These are phyloP conservation scores for Pharmacophagus antenor DNA, from an alignment of 2,888 invertebrate genomes.

Conservation along the genomic window DNA sequence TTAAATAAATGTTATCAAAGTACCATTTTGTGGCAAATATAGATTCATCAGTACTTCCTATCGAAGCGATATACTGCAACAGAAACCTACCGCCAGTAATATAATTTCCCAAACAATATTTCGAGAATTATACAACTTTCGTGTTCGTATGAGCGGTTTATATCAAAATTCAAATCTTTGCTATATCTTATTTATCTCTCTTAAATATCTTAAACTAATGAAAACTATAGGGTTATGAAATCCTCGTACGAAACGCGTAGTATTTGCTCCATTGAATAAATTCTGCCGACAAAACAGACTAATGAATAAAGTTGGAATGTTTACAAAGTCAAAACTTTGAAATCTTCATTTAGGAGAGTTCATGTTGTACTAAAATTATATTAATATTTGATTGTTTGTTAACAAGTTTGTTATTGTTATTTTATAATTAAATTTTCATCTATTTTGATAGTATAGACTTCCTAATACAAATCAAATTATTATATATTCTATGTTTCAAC, in stretches of 20 bases:
- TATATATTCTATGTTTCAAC: neutral
- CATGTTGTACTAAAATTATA: constrained; percentile 7
- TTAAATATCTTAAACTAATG: neutral
- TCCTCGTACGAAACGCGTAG: neutral
- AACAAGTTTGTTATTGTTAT: constrained; percentile 5
- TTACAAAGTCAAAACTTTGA: constrained; percentile 6
- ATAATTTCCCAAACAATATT: no score
- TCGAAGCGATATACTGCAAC: no score
- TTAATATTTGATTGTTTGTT: constrained; percentile 13
- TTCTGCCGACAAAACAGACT: neutral
- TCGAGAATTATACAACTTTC: no score
- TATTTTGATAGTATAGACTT: neutral
- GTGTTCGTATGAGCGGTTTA: no score
- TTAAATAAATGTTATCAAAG: no score
- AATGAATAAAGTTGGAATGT: constrained; percentile 14
- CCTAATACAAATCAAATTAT: neutral
- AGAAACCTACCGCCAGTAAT: no score
- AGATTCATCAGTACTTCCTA: no score
- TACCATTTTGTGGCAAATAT: no score
- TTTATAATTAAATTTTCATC: constrained; percentile 1
- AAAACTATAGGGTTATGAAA: neutral
- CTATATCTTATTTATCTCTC: neutral
- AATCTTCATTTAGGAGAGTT: constrained; percentile 11
- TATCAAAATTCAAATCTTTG: no score
- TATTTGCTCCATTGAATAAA: neutral